Evolutionary conservation across 2,113 vertebrate species (phyloP), one percentile per base, ranked within the genome.

Genomic region (Epinephelus cyanopodus): DNA sequence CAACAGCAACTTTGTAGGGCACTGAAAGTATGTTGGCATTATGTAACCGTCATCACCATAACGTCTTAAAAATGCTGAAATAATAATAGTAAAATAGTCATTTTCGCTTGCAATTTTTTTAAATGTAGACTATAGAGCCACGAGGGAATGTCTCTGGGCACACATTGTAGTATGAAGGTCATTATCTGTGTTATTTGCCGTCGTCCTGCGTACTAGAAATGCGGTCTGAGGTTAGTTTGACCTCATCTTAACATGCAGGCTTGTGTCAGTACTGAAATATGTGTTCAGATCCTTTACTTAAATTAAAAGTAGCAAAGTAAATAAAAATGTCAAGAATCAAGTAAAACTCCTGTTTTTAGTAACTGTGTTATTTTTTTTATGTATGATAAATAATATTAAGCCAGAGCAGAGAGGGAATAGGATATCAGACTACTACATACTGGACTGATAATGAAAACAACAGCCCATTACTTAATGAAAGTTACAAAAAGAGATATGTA

Each of bases 91-190:
- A 3, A 1, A 37, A 37, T 37, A 37, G 33, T 37, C 33, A 37
- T 37, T 0, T 18, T 29, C 5, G n/a, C 4, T 57, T 45, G 1
- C 6, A 6, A 3, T 6, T 56, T 11, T 6, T 56, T 11, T 6
- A 29, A 17, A 0, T 52, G 29, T 14, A 52, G 29, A 4, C 7
- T 37, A 3, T 14, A 3, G 29, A 64, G 29, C 4, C 58, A 21
- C 19, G 0, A 15, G 25, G 7, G 14, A 3, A 10, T 47, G 29
- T 33, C 10, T 52, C 23, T 17, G 21, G 54, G 48, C 12, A 72
- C 15, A 10, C 4, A 25, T 12, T 5, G 0, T 18, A 23, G 15
- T 23, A 23, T 45, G 64, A 84, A 89, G 84, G 87, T 87, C 87
- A 65, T 72, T 12, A 48, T 13, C 5, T 14, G 37, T 6, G 18